A percentile compares a stretch with the other conserved stretches of the same genome.
Evolutionary conservation across 2,797 vertebrate species (phyloP).

Genomic region (Spheniscus humboldti): DNA sequence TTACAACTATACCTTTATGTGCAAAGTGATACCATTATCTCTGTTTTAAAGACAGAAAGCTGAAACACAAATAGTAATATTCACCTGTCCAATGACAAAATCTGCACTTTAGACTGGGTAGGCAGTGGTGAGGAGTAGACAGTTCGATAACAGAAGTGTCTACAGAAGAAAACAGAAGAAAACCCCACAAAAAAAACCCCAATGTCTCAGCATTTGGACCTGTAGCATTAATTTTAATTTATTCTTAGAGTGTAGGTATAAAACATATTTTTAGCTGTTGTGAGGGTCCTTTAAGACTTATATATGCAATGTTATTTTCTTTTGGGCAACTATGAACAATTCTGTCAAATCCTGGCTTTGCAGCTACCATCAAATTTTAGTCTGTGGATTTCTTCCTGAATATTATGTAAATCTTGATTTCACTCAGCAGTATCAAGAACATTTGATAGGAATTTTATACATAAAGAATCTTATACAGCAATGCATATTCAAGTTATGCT

Average conservation of each 20-base stretch:
- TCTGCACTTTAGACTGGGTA: background rate
- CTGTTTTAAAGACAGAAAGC: background rate
- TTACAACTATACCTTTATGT: background rate
- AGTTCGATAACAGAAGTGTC: background rate
- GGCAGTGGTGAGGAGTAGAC: background rate
- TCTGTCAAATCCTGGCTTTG: background rate
- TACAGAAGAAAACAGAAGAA: background rate
- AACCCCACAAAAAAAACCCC: rapidly evolving
- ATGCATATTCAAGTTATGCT: background rate
- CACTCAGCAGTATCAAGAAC: background rate
- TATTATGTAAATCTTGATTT: background rate
- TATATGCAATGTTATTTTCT: background rate
- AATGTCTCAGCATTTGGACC: background rate
- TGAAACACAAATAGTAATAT: background rate
- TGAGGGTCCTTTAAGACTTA: background rate
- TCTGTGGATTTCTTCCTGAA: background rate
- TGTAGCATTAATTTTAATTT: background rate
- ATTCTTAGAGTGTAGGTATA: background rate
- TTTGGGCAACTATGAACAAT: background rate
- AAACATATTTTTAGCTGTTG: background rate
- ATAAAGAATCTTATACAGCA: background rate
- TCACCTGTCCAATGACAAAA: background rate
- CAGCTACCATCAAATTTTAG: background rate
- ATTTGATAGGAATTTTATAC: background rate
- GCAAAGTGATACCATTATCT: background rate